A percentile compares a stretch with the other conserved stretches of the same genome.
These are phyloP conservation scores for Bungarus multicinctus DNA, from an alignment of 2,113 vertebrate species.

Conservation along the genomic window DNA sequence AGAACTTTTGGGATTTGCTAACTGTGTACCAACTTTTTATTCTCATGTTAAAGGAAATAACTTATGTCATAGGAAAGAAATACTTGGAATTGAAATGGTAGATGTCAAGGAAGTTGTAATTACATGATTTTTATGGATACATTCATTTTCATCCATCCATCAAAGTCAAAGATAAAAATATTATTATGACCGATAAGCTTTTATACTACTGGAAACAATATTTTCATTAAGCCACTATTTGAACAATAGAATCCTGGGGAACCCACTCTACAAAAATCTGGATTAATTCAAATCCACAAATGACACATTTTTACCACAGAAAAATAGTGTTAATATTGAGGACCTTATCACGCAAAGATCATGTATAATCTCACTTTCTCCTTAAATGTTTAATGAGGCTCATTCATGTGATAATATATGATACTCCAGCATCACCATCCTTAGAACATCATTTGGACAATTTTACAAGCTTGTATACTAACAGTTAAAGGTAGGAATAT, in stretches of 20 bases:
- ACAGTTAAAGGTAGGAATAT: neutral
- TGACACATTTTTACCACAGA: neutral
- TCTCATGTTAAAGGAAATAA: neutral
- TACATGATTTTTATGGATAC: neutral
- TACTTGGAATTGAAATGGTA: neutral
- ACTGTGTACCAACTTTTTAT: neutral
- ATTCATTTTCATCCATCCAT: neutral
- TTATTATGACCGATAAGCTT: neutral
- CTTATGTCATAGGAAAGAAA: neutral
- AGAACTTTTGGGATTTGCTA: neutral
- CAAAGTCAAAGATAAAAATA: neutral
- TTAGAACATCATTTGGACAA: neutral
- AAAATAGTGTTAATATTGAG: neutral
- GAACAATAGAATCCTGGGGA: neutral
- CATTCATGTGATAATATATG: neutral
- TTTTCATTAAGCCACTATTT: neutral
- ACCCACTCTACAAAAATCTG: neutral
- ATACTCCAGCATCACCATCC: neutral
- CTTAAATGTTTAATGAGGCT: neutral
- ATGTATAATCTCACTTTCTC: neutral
- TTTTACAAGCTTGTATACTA: neutral
- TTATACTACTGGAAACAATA: neutral
- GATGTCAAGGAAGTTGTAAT: neutral
- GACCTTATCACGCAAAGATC: neutral
- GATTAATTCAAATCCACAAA: neutral